Percentiles rank a stretch among this genome's conserved stretches.
These are phyloP conservation scores for Torymus texanus DNA, from an alignment of 2,888 invertebrate genomes.

Conservation along the genomic window DNA sequence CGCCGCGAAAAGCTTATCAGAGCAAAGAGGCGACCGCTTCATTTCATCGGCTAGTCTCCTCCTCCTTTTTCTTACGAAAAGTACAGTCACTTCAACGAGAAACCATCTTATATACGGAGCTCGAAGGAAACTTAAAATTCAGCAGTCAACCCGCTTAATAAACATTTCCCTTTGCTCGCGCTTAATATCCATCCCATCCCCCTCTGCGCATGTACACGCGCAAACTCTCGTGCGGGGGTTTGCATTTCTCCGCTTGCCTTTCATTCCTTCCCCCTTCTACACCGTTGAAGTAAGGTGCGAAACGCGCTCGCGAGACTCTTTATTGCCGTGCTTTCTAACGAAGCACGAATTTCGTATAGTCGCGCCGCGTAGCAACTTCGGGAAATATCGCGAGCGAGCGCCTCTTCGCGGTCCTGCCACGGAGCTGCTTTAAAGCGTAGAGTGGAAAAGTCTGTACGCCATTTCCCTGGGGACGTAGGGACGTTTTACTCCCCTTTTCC, in stretches of 20 bases:
- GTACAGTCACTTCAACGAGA: too few species aligned
- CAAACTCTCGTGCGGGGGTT: neutral
- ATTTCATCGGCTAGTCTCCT: slow-evolving; percentile 21
- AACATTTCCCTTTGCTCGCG: slow-evolving; percentile 28
- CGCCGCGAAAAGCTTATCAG: slow-evolving; percentile 32
- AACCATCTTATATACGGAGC: neutral
- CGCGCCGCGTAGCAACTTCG: slow-evolving; percentile 1
- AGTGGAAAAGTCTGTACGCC: slow-evolving; percentile 40
- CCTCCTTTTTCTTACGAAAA: too few species aligned
- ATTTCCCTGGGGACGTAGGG: slow-evolving; percentile 21
- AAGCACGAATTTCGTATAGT: slow-evolving; percentile 20
- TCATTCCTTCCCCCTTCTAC: neutral
- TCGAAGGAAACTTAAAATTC: slow-evolving; percentile 36
- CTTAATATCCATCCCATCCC: neutral
- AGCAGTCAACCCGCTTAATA: slow-evolving; percentile 43
- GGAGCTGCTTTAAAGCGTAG: neutral
- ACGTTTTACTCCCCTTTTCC: slow-evolving; percentile 2
- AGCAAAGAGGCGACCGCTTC: slow-evolving; percentile 25
- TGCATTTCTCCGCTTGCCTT: neutral
- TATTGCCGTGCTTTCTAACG: slow-evolving; percentile 49
- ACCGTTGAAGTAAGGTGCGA: neutral
- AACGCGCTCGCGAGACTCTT: slow-evolving; percentile 23
- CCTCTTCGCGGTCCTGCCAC: slow-evolving; percentile 12
- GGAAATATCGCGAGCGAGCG: neutral
- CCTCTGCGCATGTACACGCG: neutral